phyloP scores from a whole-genome alignment of 2,888 invertebrate genomes.

The Diogma glabrata region DNA sequence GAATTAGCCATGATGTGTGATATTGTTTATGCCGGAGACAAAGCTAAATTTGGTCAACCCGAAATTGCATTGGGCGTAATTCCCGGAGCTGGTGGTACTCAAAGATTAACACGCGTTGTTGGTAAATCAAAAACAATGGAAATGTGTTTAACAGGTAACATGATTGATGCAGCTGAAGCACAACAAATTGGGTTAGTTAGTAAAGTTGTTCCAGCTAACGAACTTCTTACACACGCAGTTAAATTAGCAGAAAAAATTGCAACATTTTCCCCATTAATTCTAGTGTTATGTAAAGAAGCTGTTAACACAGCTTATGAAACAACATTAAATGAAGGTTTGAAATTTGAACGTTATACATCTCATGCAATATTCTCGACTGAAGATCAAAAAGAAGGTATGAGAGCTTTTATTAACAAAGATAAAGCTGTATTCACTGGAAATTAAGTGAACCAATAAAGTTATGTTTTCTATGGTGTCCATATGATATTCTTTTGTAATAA shows the following conservation, averaged over 20 bases:
- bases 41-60: constrained; percentile 96
- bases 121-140: constrained; percentile 99
- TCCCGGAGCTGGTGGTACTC: constrained; percentile 96
- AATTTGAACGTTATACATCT: constrained; percentile 82
- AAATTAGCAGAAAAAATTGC: constrained; percentile 92
- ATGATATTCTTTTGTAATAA: too few species aligned
- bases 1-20: constrained; percentile 99
- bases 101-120: constrained; percentile 47
- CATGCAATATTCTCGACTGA: constrained; percentile 93
- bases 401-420: constrained; percentile 71
- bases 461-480: too few species aligned
- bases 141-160: constrained; percentile 87
- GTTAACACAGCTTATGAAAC: constrained; percentile 87
- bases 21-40: constrained; percentile 97
- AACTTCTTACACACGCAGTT: constrained; percentile 78
- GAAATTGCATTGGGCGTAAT: constrained; percentile 96
- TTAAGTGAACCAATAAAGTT: too few species aligned
- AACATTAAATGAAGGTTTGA: constrained; percentile 75
- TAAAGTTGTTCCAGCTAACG: constrained; percentile 78
- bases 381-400: constrained; percentile 96
- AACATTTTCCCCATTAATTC: constrained; percentile 73
- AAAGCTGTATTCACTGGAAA: constrained; percentile 1
- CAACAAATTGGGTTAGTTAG: constrained; percentile 77
- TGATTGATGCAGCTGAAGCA: constrained; percentile 82
- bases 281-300: constrained; percentile 79